Evolutionary conservation across 2,113 vertebrate species (phyloP), one percentile per base, ranked within the genome.

Genomic region (Daubentonia madagascariensis): DNA sequence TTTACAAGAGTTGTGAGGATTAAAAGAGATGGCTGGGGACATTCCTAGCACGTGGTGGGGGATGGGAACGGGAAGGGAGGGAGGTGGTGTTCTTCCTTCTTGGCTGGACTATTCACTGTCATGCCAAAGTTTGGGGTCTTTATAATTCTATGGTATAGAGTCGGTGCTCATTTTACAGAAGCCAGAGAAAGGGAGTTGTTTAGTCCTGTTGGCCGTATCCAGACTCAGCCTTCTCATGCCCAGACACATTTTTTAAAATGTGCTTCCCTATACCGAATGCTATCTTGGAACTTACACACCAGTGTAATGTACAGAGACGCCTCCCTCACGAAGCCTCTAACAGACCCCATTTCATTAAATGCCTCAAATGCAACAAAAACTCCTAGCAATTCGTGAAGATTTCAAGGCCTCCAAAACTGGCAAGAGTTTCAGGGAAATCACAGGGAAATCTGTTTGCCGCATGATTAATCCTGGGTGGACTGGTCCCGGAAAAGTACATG

Each of bases 371-470:
- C 37, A 25, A 85, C 84, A 79, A n/a, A 93, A 80, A n/a, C 83
- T 18, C 96, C 40, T 32, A n/a, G 84, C 79, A 70, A 20, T 90
- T 59, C 73, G 1, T 2, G 40, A 91, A 67, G 94, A 80, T 76
- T 72, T 61, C 92, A 79, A n/a, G 35, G 85, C 79, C 92, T 93
- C 91, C 0, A 0, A 94, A 96, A 91, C 93, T 98, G 98, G 95
- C 98, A 98, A 68, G 91, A 10, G 48, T 87, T 95, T 83, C 30
- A 0, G 98, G 97, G 97, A 97, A 97, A 97, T 97, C 96, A 97
- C 97, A 80, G 97, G 92, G 65, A 92, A 97, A 92, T 95, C 72
- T 89, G 76, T 78, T 84, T 23, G 43, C 54, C 0, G 32, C 73
- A 89, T 98, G 97, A 98, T 96, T 98, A 97, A 95, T 97, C 67